Evolutionary conservation across 1,140 invertebrate species (phyloP), one percentile per base, ranked within the genome.

Genomic region (Neodiprion pinetum): DNA sequence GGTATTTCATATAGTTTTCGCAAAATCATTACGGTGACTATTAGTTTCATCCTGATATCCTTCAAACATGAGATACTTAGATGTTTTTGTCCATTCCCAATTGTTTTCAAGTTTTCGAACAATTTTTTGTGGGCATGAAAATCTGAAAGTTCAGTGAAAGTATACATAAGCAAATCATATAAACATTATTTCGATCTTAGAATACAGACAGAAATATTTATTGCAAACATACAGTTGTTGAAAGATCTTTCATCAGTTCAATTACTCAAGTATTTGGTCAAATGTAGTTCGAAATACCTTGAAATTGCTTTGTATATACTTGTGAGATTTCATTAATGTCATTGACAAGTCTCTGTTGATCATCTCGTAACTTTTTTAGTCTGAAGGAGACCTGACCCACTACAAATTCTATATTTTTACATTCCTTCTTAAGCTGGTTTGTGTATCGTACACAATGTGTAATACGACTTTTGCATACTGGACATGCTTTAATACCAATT

Each of bases 401-500:
- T 61, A 61, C 53, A 9, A 14, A 61, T 61, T 12, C 53, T 61
- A 61, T 61, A 17, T 61, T 17, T 9, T 17, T 61, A 61, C 53
- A 61, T 61, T 61, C 53, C n/a, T 81, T 68, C 77, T 93, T 93
- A 0, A 94, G 87, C 8, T 89, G 80, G 74, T 91, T 89, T 73
- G 91, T 91, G 80, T 92, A 94, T 23, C 93, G 84, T 10, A 88
- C 79, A 0, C 90, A 92, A 76, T 89, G 90, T 40, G 89, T 87
- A n/a, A 95, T 92, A 0, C 89, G 85, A 14, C 90, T 91, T 74
- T 91, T 91, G 79, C 94, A 94, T 75, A 83, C 85, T 8, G 93
- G 93, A 83, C 93, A 95, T 1, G 78, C 72, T 76, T 91, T 92
- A 73, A 92, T 85, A n/a, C 87, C 76, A 68, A 94, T 61, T 61